Base-by-base conservation (phyloP, 2,797 vertebrate genomes). In the Trichosurus vulpecula region DNA sequence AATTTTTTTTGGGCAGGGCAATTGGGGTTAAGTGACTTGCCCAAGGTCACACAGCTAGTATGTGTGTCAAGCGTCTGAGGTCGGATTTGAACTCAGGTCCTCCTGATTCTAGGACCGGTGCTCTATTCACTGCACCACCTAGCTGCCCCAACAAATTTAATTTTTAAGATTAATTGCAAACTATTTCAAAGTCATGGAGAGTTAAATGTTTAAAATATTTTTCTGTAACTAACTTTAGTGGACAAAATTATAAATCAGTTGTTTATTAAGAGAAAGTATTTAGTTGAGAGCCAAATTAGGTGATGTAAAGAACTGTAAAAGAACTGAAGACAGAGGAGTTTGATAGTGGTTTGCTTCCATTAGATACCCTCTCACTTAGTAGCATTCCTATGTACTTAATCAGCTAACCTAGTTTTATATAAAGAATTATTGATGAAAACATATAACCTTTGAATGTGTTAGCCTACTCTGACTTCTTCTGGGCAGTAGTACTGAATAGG, bases 401-500 rank as follows among this genome's bases (percentile, higher is more conserved):
- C 19, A 81, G 41, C 22, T 81, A 41, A 11, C 19, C 2, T 0
- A 41, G 8, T 27, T 87, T 87, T 87, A 87, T n/a, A 66, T 87
- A 51, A 74, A n/a, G 41, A 47, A 87, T 87, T 22, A 91, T 95
- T 54, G 92, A 91, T 92, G n/a, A 47, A 96, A 81, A 87, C 57
- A 94, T 92, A 91, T 87, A 30, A 31, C 22, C 92, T 97, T 92
- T 92, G 0, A 94, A 87, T 96, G 74, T 29, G 61, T 66, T 92
- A 94, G 47, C 13, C 10, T 93, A 90, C 87, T 94, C 12, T 96
- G 90, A 95, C 90, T 56, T 96, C 54, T 97, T 53, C 87, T 47
- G 16, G 92, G 30, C 92, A 97, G 51, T 92, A 95, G 92, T 95
- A 91, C n/a, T 91, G 96, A 96, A 41, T 87, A 54, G 95, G 98